Percentiles rank a stretch among this genome's conserved stretches.
phyloP scores from a whole-genome alignment of 2,888 invertebrate species.

The Heliothis peltigera region DNA sequence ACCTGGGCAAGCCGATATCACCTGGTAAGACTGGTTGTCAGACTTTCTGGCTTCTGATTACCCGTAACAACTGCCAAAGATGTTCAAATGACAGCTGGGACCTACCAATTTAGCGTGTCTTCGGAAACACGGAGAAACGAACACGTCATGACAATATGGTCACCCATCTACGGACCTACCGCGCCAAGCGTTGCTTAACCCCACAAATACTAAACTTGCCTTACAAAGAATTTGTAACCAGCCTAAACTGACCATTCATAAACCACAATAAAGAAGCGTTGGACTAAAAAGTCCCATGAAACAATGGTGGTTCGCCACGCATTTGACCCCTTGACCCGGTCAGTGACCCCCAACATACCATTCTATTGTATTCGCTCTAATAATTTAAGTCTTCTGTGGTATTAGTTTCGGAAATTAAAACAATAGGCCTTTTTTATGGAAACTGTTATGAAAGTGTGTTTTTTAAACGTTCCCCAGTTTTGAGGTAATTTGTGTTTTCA shows the following conservation, averaged over 20 bases:
- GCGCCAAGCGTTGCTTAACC: too few species aligned
- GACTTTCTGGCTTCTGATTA: too few species aligned
- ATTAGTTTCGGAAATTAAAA: conserved; percentile 71
- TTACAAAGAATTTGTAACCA: not conserved
- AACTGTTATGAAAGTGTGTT: conserved; percentile 35
- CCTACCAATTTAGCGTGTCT: too few species aligned
- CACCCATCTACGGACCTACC: too few species aligned
- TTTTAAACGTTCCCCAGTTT: not conserved
- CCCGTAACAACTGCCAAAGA: too few species aligned
- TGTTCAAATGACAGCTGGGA: too few species aligned
- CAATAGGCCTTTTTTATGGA: conserved; percentile 65
- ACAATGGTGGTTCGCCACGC: conserved; percentile 60
- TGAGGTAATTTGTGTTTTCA: not conserved
- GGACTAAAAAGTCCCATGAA: conserved; percentile 42
- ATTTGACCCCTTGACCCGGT: conserved; percentile 84
- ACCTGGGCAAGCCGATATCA: too few species aligned
- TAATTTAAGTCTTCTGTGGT: conserved; percentile 73
- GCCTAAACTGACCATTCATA: conserved; percentile 41
- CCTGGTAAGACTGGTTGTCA: too few species aligned
- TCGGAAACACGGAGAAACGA: too few species aligned
- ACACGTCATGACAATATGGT: too few species aligned
- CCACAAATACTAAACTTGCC: not conserved
- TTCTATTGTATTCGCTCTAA: conserved; percentile 73
- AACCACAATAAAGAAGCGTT: conserved; percentile 37
- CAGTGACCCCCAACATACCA: conserved; percentile 71